Percentiles rank a stretch among this genome's conserved stretches.
Conservation (phyloP, 2,888 invertebrate species). For the Chirona hameri region DNA sequence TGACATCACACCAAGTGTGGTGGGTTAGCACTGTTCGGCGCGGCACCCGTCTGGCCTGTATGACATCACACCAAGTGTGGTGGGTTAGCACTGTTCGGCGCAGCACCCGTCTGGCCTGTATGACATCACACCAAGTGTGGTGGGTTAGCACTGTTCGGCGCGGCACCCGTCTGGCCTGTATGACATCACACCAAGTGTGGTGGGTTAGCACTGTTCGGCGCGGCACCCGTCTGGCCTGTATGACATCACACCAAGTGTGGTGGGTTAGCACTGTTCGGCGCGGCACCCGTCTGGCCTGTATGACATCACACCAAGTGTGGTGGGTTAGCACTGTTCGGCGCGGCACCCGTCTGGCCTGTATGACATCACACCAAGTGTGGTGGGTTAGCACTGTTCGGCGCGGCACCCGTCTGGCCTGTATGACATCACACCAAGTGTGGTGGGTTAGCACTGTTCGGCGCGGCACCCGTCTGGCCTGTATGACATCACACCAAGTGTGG, state of each 20-base stretch:
- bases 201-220: not conserved
- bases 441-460: too few relatives aligned
- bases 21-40: not conserved
- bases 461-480: not conserved
- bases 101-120: not conserved
- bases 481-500: not conserved
- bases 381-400: not conserved
- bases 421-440: conserved; percentile 8
- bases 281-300: not conserved
- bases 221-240: not conserved
- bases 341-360: not conserved
- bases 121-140: not conserved
- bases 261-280: not conserved
- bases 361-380: not conserved
- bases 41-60: not conserved
- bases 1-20: not conserved
- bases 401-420: not conserved
- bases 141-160: not conserved
- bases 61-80: not conserved
- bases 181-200: not conserved
- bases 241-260: not conserved
- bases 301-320: not conserved
- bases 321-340: not conserved
- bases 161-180: not conserved
- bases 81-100: not conserved